Evolutionary conservation across 2,888 invertebrate species (phyloP), one percentile per base, ranked within the genome.

Genomic region (Brenthis daphne): DNA sequence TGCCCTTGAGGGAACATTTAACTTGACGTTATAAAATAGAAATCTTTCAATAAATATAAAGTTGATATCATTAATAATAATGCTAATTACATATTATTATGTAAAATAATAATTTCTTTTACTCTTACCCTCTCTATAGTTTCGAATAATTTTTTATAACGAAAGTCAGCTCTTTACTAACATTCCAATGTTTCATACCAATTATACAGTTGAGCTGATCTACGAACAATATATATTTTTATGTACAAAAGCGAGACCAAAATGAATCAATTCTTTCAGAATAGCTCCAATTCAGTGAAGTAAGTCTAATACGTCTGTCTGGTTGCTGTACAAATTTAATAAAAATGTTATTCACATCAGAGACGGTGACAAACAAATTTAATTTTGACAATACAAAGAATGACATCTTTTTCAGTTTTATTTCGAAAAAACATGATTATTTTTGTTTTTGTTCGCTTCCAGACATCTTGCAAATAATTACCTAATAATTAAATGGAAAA

Each of bases 371-470:
- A 71, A 63, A 54, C 55, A 60, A 64, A 68, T 68, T 66, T 68
- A 55, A 68, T 71, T 71, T 68, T 29, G 37, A 47, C 63, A 68
- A 60, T 55, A 64, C 57, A 64, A 69, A 66, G 57, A 16, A 47
- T n/a, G 60, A 57, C 29, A 48, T 69, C n/a, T 66, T 66, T 37
- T 54, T 57, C 50, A 67, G 57, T 57, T 16, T 48, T 66, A 57
- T 54, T 56, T 37, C n/a, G 54, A 65, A 37, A 43, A 43, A 11
- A 43, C 37, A 43, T 8, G 11, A 11, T 11, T 43, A 43, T 8
- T 43, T 43, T 43, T 11, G 11, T 43, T 43, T 29, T 29, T 29
- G 4, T 29, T 29, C 29, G 29, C 29, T 29, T 29, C 29, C 5
- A 29, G 8, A 11, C 11, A 11, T 2, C 29, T 29, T 29, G 11